Percentiles rank a stretch among this genome's conserved stretches.
phyloP scores from a whole-genome alignment of 1,140 invertebrate species.

The Lordiphosa mommai region DNA sequence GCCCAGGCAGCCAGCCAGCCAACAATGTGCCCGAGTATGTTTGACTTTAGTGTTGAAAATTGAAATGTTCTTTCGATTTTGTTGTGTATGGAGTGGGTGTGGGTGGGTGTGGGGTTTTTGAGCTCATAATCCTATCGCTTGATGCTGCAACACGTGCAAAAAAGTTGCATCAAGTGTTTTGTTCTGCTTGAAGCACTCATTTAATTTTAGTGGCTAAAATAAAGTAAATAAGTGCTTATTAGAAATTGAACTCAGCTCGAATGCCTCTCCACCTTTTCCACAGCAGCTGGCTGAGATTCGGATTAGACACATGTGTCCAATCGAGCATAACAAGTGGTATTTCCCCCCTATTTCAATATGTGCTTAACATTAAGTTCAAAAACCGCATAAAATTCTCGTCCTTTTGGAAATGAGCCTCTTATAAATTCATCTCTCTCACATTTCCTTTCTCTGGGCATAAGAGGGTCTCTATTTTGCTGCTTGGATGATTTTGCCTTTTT shows the following conservation, averaged over 20 bases:
- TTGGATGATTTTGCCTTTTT: conserved; percentile 22
- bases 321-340: conserved; percentile 37
- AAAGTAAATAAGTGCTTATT: no score
- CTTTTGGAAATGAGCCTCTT: conserved; percentile 45
- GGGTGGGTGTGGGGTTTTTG: no score
- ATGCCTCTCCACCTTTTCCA: no score
- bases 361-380: conserved; percentile 48
- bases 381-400: conserved; percentile 49
- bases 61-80: conserved; percentile 56
- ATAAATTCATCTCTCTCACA: conserved; percentile 28
- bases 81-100: conserved; percentile 7
- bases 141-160: conserved; percentile 62
- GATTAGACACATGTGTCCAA: conserved; percentile 30
- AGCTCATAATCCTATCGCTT: conserved; percentile 52
- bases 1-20: conserved; percentile 22
- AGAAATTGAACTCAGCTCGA: no score
- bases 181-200: conserved; percentile 4
- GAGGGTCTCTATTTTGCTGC: conserved; percentile 3
- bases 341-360: conserved; percentile 25
- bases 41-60: conserved; percentile 53
- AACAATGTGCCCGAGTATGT: conserved; percentile 55
- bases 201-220: neutral
- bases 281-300: no score
- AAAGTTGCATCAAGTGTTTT: conserved; percentile 20
- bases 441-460: conserved; percentile 28